Percentiles rank a stretch among this genome's conserved stretches.
phyloP scores from a whole-genome alignment of 2,888 invertebrate genomes.

The Dinocampus coccinellae region DNA sequence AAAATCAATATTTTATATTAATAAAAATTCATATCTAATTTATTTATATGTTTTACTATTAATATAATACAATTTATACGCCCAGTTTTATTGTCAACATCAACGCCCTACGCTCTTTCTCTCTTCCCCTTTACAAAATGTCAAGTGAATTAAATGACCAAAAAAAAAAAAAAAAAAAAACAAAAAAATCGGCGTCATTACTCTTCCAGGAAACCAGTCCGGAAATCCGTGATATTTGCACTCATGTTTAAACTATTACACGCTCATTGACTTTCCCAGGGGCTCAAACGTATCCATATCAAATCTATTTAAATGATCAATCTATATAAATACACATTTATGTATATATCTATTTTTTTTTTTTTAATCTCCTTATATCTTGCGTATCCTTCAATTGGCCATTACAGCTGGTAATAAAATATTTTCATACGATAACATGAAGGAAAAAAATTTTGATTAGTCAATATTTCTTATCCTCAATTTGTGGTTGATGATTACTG shows the following conservation, averaged over 20 bases:
- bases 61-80: not conserved
- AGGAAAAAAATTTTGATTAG: not conserved
- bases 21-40: conserved; percentile 8
- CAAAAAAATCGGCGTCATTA: conserved; percentile 41
- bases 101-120: not conserved
- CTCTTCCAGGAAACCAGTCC: conserved; percentile 36
- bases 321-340: not conserved
- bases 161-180: no score
- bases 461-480: not conserved
- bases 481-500: not conserved
- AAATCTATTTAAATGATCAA: not conserved
- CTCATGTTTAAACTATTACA: conserved; percentile 29
- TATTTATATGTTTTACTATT: not conserved
- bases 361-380: not conserved
- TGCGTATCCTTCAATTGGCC: not conserved
- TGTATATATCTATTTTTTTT: not conserved
- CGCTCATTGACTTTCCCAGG: conserved; percentile 31
- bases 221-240: conserved; percentile 44
- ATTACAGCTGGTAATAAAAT: not conserved
- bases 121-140: not conserved
- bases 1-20: conserved; percentile 23
- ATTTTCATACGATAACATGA: not conserved
- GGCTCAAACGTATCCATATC: not conserved
- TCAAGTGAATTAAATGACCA: conserved; percentile 13
- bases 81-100: conserved; percentile 28